Evolutionary conservation across 2,113 vertebrate species (phyloP).

Genomic region (Xenopus laevis): DNA sequence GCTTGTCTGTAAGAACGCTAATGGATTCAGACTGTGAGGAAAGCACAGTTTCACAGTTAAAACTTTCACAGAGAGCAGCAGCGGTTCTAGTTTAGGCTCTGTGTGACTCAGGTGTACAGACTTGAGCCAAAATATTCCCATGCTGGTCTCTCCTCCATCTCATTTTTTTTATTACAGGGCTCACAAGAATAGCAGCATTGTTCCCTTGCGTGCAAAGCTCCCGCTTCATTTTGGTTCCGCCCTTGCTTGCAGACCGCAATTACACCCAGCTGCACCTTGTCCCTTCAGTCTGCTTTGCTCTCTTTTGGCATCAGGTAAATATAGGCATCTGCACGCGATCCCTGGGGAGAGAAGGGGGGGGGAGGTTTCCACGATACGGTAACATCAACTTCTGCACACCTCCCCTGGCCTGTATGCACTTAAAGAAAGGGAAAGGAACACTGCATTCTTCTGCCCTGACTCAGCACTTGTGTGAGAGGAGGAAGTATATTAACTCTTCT

Average conservation of each 20-base stretch:
- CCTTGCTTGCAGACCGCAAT: constrained; percentile 78
- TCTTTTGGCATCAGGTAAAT: constrained; percentile 71
- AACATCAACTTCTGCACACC: constrained; percentile 56
- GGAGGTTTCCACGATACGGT: constrained; percentile 47
- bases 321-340: constrained; percentile 68
- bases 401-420: constrained; percentile 48
- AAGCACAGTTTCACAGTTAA: not conserved
- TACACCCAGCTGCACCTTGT: constrained; percentile 60
- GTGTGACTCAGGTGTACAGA: constrained; percentile 34
- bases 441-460: constrained; percentile 57
- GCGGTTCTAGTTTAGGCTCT: constrained; percentile 15
- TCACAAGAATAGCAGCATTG: constrained; percentile 85
- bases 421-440: constrained; percentile 37
- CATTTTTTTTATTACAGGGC: constrained; percentile 48
- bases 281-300: constrained; percentile 66
- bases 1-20: no score
- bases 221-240: constrained; percentile 64
- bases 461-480: constrained; percentile 26
- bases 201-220: constrained; percentile 88
- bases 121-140: constrained; percentile 35
- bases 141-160: constrained; percentile 42
- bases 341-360: constrained; percentile 43
- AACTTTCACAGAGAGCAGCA: not conserved
- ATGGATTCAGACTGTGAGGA: no score
- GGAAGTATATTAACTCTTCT: not conserved